phyloP scores from a whole-genome alignment of 1,140 invertebrate genomes.

The Nebria ingens region DNA sequence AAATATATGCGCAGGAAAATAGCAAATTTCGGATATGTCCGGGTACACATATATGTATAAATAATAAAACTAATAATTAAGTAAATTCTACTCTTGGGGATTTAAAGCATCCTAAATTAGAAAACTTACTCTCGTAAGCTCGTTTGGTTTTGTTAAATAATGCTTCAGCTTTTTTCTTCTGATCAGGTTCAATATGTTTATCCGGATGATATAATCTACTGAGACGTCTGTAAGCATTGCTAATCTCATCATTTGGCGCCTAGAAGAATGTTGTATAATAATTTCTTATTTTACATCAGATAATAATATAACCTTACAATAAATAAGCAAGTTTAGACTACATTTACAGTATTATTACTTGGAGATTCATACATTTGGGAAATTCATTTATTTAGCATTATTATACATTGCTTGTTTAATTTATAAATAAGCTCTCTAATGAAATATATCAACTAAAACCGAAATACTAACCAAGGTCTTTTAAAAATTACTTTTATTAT shows the following conservation, averaged over 20 bases:
- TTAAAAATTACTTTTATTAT: not conserved
- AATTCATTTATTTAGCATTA: no score
- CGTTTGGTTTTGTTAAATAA: constrained; percentile 87
- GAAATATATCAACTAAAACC: not conserved
- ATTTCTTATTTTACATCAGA: no score
- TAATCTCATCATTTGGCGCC: constrained; percentile 84
- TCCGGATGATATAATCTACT: constrained; percentile 92
- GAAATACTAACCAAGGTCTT: not conserved
- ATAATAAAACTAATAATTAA: constrained; percentile 9
- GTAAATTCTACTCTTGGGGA: not conserved
- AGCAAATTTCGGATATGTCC: not conserved
- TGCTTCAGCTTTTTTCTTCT: constrained; percentile 78
- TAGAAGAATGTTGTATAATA: no score
- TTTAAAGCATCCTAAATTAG: not conserved
- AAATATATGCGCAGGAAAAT: not conserved
- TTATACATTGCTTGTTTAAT: no score
- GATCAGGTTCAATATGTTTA: constrained; percentile 71
- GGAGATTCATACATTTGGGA: no score
- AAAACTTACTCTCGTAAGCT: constrained; percentile 75
- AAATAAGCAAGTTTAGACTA: no score
- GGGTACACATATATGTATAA: not conserved
- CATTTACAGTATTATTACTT: no score
- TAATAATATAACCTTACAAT: no score
- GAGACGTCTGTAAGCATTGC: constrained; percentile 77
- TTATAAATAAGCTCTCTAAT: no score